Evolutionary conservation across 1,140 invertebrate species (phyloP).

Genomic region (Drosophila gunungcola): DNA sequence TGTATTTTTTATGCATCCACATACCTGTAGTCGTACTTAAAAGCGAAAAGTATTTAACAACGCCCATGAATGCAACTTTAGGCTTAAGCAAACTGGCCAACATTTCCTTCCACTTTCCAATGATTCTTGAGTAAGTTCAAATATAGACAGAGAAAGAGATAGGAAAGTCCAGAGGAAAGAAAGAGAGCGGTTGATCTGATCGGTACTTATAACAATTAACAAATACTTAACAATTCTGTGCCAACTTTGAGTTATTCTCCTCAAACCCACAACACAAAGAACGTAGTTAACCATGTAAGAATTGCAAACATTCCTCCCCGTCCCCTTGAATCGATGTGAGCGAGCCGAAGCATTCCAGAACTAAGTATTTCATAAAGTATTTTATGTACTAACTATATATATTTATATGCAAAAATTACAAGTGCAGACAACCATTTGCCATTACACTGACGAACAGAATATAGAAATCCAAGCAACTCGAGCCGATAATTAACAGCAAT

Average conservation of each 20-base stretch:
- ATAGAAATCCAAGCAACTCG: not conserved
- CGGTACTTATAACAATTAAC: constrained; percentile 3
- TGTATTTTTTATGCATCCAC: not conserved
- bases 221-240: constrained; percentile 31
- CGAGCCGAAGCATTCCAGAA: constrained; percentile 30
- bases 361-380: constrained; percentile 44
- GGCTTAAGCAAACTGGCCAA: constrained; percentile 10
- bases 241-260: constrained; percentile 24
- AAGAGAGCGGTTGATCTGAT: not conserved
- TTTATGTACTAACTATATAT: constrained; percentile 28
- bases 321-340: constrained; percentile 4
- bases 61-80: constrained; percentile 24
- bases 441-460: not conserved
- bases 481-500: constrained; percentile 20
- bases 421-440: constrained; percentile 1
- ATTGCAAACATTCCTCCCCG: constrained; percentile 29
- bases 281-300: constrained; percentile 17
- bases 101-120: constrained; percentile 14
- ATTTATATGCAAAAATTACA: constrained; percentile 7
- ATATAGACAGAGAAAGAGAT: constrained; percentile 6
- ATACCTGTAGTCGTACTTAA: constrained; percentile 33
- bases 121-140: constrained; percentile 18
- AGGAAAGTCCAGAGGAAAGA: not conserved
- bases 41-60: constrained; percentile 38
- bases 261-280: not conserved